A percentile compares a stretch with the other conserved stretches of the same genome.
Evolutionary conservation across 2,113 vertebrate genomes (phyloP).

Genomic region (Nothoprocta pentlandii): DNA sequence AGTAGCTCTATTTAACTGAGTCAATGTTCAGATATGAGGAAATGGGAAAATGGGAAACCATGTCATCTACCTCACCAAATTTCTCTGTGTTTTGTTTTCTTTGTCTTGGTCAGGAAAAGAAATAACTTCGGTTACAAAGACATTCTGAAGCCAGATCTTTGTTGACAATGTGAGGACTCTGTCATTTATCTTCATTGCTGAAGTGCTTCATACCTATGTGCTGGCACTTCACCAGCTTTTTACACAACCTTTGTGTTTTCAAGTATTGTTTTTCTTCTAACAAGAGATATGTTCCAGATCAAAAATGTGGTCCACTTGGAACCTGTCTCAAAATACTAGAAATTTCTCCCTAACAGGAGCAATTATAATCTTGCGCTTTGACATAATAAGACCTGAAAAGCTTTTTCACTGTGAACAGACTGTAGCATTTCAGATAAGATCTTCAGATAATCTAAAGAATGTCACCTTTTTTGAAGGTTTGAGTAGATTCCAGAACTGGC

Average conservation of each 20-base stretch:
- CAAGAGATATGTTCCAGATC: neutral
- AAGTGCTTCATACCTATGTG: neutral
- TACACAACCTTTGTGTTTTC: neutral
- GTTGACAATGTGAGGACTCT: neutral
- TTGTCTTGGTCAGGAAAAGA: neutral
- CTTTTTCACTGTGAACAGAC: neutral
- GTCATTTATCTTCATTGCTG: rapidly evolving
- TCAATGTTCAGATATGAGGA: neutral
- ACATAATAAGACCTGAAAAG: neutral
- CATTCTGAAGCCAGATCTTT: neutral
- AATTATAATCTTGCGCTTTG: neutral
- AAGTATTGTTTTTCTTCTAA: neutral
- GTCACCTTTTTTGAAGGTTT: neutral
- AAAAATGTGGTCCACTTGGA: neutral
- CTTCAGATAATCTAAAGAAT: neutral
- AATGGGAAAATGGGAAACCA: neutral
- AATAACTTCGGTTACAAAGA: neutral
- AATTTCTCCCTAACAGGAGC: neutral
- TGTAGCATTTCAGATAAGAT: neutral
- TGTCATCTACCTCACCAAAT: neutral
- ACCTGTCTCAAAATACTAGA: neutral
- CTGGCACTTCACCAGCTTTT: neutral
- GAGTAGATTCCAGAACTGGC: neutral
- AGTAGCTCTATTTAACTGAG: neutral
- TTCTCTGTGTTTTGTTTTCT: neutral